Conservation (phyloP, 2,797 vertebrate genomes). For the Tinamus major region DNA sequence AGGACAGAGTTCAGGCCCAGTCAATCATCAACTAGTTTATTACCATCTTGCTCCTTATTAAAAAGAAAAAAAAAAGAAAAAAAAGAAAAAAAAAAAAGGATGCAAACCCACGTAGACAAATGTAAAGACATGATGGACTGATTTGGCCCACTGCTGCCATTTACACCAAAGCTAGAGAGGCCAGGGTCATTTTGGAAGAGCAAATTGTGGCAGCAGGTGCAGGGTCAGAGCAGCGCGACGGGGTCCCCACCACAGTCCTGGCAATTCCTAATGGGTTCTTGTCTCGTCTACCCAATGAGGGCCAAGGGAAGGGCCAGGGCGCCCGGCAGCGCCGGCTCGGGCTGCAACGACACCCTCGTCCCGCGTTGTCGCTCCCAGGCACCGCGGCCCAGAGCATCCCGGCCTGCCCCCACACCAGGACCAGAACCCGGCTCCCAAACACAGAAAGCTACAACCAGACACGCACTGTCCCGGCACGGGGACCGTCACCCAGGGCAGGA, state of each 20-base stretch:
- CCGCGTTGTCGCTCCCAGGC: neutral
- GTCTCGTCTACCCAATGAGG: neutral
- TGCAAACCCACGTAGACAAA: neutral
- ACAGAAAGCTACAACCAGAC: neutral
- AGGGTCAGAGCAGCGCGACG: accelerated
- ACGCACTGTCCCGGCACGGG: neutral
- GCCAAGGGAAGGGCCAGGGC: neutral
- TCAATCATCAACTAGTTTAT: conserved; percentile 69
- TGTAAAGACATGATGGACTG: neutral
- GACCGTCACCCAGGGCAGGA: conserved; percentile 33
- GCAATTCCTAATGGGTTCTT: neutral
- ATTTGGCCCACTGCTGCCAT: neutral
- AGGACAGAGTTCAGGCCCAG: conserved; percentile 66
- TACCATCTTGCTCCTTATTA: conserved; percentile 56
- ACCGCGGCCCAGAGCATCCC: neutral
- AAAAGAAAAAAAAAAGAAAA: conserved; percentile 27
- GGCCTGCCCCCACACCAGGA: neutral
- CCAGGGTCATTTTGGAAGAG: neutral
- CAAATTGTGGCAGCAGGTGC: neutral
- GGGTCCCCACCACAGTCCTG: neutral
- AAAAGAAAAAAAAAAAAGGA: conserved; percentile 40
- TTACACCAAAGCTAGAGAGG: neutral
- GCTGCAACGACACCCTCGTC: neutral
- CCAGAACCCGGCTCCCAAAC: neutral
- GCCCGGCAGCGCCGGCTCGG: neutral